Evolutionary conservation across 2,888 invertebrate genomes (phyloP).

Genomic region (Prosapia bicincta): DNA sequence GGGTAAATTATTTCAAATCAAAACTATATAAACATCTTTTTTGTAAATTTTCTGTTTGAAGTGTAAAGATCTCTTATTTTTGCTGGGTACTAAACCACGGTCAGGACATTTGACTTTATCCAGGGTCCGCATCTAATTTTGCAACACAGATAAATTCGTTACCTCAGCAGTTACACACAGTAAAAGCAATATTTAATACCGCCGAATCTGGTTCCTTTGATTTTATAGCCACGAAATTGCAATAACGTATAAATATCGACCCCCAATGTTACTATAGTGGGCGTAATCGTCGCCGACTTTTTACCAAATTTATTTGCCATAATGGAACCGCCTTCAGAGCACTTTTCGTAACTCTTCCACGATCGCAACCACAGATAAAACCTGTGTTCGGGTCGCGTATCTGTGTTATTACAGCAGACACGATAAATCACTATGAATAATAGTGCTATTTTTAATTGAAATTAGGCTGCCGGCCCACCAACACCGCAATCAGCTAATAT

Average conservation of each 20-base stretch:
- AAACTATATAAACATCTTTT: no score
- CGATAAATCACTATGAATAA: not conserved
- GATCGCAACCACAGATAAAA: not conserved
- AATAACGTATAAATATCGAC: not conserved
- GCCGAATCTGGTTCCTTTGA: not conserved
- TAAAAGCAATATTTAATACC: not conserved
- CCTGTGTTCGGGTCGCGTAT: not conserved
- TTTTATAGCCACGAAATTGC: not conserved
- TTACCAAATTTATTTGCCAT: not conserved
- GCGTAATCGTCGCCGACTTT: not conserved
- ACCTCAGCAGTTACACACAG: no score
- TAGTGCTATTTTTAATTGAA: not conserved
- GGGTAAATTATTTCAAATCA: no score
- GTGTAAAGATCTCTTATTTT: no score
- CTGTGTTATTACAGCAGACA: not conserved
- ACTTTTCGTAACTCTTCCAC: not conserved
- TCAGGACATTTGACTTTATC: no score
- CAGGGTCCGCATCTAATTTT: no score
- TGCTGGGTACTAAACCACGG: no score
- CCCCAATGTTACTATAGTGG: not conserved
- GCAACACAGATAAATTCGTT: no score
- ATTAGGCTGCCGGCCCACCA: not conserved
- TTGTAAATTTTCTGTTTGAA: no score
- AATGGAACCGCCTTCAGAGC: not conserved
- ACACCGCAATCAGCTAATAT: not conserved